A percentile compares a stretch with the other conserved stretches of the same genome.
Evolutionary conservation across 2,888 invertebrate species (phyloP).

Genomic region (Baronia brevicornis): DNA sequence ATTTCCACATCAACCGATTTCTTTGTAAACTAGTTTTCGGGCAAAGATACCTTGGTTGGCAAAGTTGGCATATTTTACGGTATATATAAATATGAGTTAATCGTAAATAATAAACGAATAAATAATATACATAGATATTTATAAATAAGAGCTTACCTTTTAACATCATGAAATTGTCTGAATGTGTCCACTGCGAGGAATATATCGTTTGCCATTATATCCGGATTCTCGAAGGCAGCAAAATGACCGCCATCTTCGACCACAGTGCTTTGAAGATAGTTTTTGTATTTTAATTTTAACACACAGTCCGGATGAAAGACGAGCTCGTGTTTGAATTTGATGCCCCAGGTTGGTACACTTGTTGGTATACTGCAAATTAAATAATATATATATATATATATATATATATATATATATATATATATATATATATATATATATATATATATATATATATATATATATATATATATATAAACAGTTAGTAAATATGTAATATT

Average conservation of each 20-base stretch:
- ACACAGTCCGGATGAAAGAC: constrained; percentile 74
- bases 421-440: not conserved
- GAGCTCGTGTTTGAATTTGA: constrained; percentile 83
- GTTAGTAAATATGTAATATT: no score
- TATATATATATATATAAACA: constrained; percentile 1
- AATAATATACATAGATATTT: not conserved
- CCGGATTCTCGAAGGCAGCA: constrained; percentile 86
- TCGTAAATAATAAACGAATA: not conserved
- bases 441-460: constrained; percentile 1
- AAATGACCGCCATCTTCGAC: constrained; percentile 88
- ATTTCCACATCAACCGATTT: no score
- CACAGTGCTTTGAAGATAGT: constrained; percentile 81
- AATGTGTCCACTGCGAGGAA: constrained; percentile 75
- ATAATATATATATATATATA: not conserved
- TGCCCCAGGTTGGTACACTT: constrained; percentile 82
- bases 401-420: not conserved
- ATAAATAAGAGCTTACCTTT: constrained; percentile 21
- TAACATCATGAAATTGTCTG: constrained; percentile 32
- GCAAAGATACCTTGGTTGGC: no score
- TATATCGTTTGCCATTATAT: constrained; percentile 82
- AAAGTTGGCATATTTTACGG: no score
- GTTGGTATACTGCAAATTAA: constrained; percentile 75
- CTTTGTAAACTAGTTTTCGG: no score
- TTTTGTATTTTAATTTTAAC: constrained; percentile 75
- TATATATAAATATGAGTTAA: no score